Base-by-base conservation (phyloP, 53 echinoderm and acorn worm genomes). In the Zoroaster sp. region DNA sequence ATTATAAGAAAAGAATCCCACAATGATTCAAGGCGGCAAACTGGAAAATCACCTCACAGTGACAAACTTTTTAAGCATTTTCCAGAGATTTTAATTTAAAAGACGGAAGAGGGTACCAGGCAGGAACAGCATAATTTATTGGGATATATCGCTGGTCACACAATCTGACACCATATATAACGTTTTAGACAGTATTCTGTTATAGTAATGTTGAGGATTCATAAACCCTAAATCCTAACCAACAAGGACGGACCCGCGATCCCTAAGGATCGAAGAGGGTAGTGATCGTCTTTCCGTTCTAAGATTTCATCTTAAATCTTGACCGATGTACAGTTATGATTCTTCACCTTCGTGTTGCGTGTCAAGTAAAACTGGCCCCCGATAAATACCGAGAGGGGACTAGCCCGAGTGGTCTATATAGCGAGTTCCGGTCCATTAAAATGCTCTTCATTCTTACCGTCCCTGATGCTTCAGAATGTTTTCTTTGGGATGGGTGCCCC, bases 351-450 rank as follows among this genome's bases (percentile, higher is more conserved):
- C 63, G 9, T 59, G 7, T 28, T 10, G 8, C 25, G 28, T 59
- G 63, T 59, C 63, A 59, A 73, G 28, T 30, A 14, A 35, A 51
- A 46, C 76, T 49, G 45, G 76, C 76, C 31, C 46, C 25, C 76
- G 11, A 32, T 15, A 34, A 23, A 47, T 28, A n/a, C 13, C 76
- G 5, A 32, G 2, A 41, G 75, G 46, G 74, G 3, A 17, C 20
- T 44, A 15, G 0, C 46, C 42, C 14, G 44, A 75, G 75, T 30
- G 49, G 75, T 43, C 47, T 14, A 49, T 47, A 17, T 51, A 76
- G 76, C 49, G 5, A 10, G 82, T 68, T 82, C 67, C 82, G 82
- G 66, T 82, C 82, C 82, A 82, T 82, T 82, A 66, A 82, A 43
- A 82, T 30, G 66, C 68, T 67, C 82, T 82, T 66, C 36, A 79